Evolutionary conservation across 2,797 vertebrate species (phyloP), one percentile per base, ranked within the genome.

Genomic region (Muscicapa comitata): DNA sequence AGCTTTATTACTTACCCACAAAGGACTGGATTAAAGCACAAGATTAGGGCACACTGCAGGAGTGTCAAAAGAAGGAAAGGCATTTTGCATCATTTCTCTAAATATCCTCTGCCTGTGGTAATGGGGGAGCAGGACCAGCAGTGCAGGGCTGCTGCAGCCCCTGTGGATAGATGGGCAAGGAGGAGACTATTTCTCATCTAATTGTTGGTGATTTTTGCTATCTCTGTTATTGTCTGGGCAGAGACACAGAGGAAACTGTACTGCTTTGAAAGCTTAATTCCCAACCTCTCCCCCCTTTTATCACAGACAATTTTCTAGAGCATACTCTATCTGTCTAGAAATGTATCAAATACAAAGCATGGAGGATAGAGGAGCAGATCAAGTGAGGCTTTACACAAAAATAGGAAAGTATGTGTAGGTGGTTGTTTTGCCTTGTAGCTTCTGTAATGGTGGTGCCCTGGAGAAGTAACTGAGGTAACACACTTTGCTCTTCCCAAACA

Each of bases 381-480:
- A 43, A 79, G 50, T 4, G 77, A 87, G 37, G 45, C 63, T 86
- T 87, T 70, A 53, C 50, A 74, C 12, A 65, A 63, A 67, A 93
- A 59, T 67, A 74, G 88, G 63, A 33, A 42, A 76, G 42, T 5
- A 5, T 31, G 38, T 50, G 65, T 79, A 81, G 63, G 73, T 79
- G 80, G 73, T 53, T 85, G 80, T 61, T 95, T 87, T 87, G 61
- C 65, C 65, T 71, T 80, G 76, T 71, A 75, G 63, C 85, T 86
- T n/a, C 62, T 78, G 53, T n/a, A 57, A 13, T 51, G 83, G 33
- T 78, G 78, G 42, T 88, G 42, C 67, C 68, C 72, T 65, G 57
- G 33, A 71, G 68, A 86, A 37, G 71, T 38, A 26, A 76, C 55
- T n/a, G 80, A 59, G 0, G 8, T 43, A 71, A 61, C n/a, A 12